Evolutionary conservation across 2,797 vertebrate genomes (phyloP).

Genomic region (Pachyuromys duprasi): DNA sequence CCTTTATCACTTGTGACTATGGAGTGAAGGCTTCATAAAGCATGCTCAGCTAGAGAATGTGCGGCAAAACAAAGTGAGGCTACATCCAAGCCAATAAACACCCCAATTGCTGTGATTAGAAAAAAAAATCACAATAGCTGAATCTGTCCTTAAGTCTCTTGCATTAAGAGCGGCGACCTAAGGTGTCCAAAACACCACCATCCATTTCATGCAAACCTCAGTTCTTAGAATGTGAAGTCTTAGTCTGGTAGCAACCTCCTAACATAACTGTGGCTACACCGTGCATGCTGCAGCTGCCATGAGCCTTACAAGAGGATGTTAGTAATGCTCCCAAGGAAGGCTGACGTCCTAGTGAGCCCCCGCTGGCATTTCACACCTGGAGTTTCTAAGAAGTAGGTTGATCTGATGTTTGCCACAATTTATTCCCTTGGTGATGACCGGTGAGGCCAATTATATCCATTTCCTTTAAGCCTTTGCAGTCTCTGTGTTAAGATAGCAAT

Average conservation of each 20-base stretch:
- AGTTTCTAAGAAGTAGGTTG: background rate
- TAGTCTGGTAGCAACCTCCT: background rate
- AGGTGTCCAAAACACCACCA: background rate
- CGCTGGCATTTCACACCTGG: background rate
- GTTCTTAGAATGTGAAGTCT: background rate
- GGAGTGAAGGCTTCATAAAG: background rate
- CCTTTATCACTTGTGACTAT: background rate
- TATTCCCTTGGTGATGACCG: background rate
- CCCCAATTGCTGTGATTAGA: background rate
- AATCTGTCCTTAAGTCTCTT: background rate
- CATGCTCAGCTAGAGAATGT: background rate
- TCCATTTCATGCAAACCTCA: background rate
- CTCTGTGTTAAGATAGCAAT: background rate
- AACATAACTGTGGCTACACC: background rate
- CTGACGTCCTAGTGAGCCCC: background rate
- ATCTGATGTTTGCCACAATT: background rate
- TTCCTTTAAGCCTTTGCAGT: background rate
- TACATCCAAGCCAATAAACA: background rate
- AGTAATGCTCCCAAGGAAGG: background rate
- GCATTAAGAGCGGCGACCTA: background rate
- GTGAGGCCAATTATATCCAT: background rate
- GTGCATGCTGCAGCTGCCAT: background rate
- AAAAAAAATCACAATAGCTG: background rate
- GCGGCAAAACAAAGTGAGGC: background rate
- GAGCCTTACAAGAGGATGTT: background rate